Evolutionary conservation across 92 coral and sea anemone species (phyloP), one percentile per base, ranked within the genome.

Genomic region (Phenganax subtilis): DNA sequence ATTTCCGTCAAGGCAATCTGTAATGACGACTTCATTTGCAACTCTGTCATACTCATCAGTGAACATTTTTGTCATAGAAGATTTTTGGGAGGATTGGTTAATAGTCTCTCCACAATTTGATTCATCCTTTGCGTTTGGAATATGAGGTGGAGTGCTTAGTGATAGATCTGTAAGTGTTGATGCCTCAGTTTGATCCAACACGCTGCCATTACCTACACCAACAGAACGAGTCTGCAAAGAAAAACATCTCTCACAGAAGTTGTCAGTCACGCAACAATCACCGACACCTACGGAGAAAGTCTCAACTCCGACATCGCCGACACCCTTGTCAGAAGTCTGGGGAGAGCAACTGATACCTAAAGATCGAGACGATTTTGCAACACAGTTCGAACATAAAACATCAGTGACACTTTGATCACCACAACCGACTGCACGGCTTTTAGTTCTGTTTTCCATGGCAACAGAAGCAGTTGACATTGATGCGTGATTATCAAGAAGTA

Each of bases 241-340:
- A 57, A 90, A 88, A 75, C 98, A 94, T 8, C 97, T 90, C 66
- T 92, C 96, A 44, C 99, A 96, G 86, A 71, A 92, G 70, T 84
- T 96, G 77, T 96, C 99, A 0, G 91, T 92, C 44, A 92, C 69
- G 71, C 99, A 90, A 69, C 96, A 96, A 58, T 96, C 99, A 7
- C 99, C 99, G 71, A 92, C 86, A 12, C 93, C 97, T 57, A 92
- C 86, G 65, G 91, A 84, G 15, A 75, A 75, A 6, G 90, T 94
- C 51, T 88, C 71, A 44, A 89, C 67, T 58, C 80, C 88, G 86
- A 75, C 75, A 20, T 55, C 64, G 25, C 80, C 64, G 30, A 30
- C 73, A 10, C 73, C 73, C 52, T 61, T 69, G 61, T 79, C 74
- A 47, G 51, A 47, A 59, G 51, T 54, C 53, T 66, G 51, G 8